phyloP scores from a whole-genome alignment of 2,797 vertebrate species.

The Peromyscus melanophrys region DNA sequence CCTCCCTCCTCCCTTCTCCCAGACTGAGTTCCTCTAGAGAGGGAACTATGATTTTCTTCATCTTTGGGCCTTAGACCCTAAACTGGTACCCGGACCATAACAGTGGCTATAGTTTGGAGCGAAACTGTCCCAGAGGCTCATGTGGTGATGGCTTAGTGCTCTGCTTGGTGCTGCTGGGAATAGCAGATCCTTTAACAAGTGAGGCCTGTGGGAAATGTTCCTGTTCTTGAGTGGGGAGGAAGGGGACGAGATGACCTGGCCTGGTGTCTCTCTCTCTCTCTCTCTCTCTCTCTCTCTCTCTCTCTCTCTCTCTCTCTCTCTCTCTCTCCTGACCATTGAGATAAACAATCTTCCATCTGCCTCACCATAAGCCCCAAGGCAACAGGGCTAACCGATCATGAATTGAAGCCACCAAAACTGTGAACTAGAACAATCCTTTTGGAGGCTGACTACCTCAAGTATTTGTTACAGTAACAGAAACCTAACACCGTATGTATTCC shows the following conservation, averaged over 20 bases:
- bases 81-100: not conserved
- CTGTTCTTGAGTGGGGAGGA: not conserved
- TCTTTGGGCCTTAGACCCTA: not conserved
- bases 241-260: not conserved
- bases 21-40: not conserved
- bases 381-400: not conserved
- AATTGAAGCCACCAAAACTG: not conserved
- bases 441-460: not conserved
- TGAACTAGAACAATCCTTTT: not conserved
- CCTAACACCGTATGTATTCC: not conserved
- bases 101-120: not conserved
- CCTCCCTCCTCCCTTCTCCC: not conserved
- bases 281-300: not conserved
- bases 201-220: not conserved
- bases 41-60: not conserved
- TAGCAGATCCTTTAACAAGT: not conserved
- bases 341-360: not conserved
- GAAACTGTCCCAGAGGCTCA: not conserved
- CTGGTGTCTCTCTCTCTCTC: not conserved
- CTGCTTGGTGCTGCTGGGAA: not conserved
- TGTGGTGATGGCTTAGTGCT: not conserved
- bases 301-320: not conserved
- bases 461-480: not conserved
- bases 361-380: not conserved
- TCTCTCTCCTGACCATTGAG: not conserved